Percentiles rank a stretch among this genome's conserved stretches.
phyloP scores from a whole-genome alignment of 1,140 invertebrate genomes.

The Apis mellifera region DNA sequence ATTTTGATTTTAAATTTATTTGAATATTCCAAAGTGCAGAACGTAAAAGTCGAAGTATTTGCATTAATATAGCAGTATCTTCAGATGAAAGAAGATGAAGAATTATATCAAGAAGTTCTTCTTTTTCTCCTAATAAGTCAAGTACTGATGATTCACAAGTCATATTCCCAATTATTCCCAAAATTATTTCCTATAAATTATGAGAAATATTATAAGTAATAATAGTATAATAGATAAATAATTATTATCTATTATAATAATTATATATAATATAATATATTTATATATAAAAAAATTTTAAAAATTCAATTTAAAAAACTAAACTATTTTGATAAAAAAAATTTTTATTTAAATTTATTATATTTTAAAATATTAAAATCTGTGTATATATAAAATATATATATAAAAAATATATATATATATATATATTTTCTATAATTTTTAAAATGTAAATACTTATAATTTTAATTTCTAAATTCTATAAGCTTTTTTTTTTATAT shows the following conservation, averaged over 20 bases:
- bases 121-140: conserved; percentile 74
- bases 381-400: background rate
- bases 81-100: conserved; percentile 83
- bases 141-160: conserved; percentile 83
- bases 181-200: conserved; percentile 84
- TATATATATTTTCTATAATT: background rate
- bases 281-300: background rate
- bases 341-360: background rate
- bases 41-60: conserved; percentile 85
- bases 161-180: conserved; percentile 89
- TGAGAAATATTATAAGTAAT: conserved; percentile 29
- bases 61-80: conserved; percentile 85
- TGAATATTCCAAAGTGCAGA: conserved; percentile 81
- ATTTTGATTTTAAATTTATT: conserved; percentile 75
- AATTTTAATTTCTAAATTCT: no score
- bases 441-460: no score
- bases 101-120: conserved; percentile 79
- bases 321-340: background rate
- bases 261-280: background rate
- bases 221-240: background rate
- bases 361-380: background rate
- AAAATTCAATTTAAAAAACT: background rate
- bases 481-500: no score
- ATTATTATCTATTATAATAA: background rate
- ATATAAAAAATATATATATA: background rate